phyloP scores from a whole-genome alignment of 2,888 invertebrate genomes.

The Ennomos fuscantarius region DNA sequence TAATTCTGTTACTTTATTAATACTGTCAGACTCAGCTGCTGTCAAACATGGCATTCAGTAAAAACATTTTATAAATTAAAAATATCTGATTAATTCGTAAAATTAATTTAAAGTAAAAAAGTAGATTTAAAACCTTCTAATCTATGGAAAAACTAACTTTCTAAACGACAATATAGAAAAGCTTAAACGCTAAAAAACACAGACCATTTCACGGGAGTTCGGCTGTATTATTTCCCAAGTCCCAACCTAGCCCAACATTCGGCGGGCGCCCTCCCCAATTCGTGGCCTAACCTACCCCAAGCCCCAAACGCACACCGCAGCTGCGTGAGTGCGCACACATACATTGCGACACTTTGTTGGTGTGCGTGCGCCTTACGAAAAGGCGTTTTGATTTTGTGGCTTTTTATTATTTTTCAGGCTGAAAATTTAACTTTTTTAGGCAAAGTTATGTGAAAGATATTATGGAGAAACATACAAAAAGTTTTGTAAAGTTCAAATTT shows the following conservation, averaged over 20 bases:
- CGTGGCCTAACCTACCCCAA: slow-evolving; percentile 79
- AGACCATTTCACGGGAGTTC: slow-evolving; percentile 48
- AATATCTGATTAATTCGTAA: no score
- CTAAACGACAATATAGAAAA: no score
- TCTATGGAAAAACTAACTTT: no score
- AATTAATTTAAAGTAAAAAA: no score
- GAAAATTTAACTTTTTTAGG: neutral
- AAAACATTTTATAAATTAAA: no score
- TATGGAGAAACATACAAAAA: no score
- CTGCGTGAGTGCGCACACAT: slow-evolving; percentile 42
- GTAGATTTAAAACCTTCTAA: neutral
- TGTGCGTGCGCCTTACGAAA: slow-evolving; percentile 38
- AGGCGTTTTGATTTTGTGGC: slow-evolving; percentile 35
- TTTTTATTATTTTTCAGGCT: slow-evolving; percentile 12
- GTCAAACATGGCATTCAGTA: no score
- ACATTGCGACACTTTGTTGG: slow-evolving; percentile 21
- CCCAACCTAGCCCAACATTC: slow-evolving; percentile 79
- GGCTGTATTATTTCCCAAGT: slow-evolving; percentile 69
- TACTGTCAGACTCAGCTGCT: no score
- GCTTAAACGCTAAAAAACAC: slow-evolving; percentile 30
- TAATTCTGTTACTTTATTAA: no score
- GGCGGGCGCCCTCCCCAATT: slow-evolving; percentile 76
- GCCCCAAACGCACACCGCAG: slow-evolving; percentile 59
- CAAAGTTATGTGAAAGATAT: no score
- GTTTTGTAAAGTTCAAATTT: no score